Conservation (phyloP, 2,888 invertebrate genomes). For the Lasioglossum lativentre region DNA sequence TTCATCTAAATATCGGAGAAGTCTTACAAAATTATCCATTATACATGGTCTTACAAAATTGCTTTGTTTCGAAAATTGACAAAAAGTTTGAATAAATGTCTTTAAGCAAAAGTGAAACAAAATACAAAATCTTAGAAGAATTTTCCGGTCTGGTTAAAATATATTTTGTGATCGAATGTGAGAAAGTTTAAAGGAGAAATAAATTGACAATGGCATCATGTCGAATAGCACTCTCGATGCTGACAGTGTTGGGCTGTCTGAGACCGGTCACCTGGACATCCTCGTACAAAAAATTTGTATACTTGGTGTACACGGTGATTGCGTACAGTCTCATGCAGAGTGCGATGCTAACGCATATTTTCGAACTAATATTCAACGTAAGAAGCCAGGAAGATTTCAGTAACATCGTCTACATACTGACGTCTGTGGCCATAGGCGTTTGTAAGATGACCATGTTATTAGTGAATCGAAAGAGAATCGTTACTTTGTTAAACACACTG, state of each 20-base stretch:
- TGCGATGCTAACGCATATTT: constrained; percentile 27
- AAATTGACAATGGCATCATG: neutral
- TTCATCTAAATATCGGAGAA: no score
- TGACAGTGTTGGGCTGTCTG: neutral
- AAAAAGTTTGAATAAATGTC: no score
- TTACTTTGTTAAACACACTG: constrained; percentile 14
- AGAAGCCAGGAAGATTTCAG: constrained; percentile 57
- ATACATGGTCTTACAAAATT: no score
- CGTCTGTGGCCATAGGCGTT: constrained; percentile 50
- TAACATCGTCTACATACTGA: constrained; percentile 60
- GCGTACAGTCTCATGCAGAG: constrained; percentile 25
- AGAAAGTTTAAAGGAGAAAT: neutral
- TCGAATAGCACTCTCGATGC: neutral
- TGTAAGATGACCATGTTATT: constrained; percentile 60
- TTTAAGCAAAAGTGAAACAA: no score
- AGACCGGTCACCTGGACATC: neutral
- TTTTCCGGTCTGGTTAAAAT: neutral
- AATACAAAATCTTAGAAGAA: no score
- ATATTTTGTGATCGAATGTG: neutral
- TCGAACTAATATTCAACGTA: constrained; percentile 53
- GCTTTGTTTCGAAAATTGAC: no score
- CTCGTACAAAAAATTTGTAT: constrained; percentile 28
- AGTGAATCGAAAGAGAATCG: constrained; percentile 37
- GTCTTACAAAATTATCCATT: no score
- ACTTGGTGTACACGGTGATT: constrained; percentile 48